phyloP scores from a whole-genome alignment of 2,113 vertebrate species.

The Cyphomyrus discorhynchus region DNA sequence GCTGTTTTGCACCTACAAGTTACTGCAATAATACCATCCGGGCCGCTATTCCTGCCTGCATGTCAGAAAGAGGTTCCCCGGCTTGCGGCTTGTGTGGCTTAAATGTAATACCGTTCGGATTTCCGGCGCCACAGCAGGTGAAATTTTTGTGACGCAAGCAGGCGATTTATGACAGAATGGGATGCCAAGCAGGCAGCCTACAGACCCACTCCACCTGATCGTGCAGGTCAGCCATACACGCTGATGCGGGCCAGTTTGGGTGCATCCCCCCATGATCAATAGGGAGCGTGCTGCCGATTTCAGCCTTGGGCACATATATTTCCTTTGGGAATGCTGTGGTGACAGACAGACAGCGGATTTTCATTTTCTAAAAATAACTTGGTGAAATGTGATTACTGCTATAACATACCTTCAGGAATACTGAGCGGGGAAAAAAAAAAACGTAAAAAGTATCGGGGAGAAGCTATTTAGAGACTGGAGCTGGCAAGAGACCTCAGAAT shows the following conservation, averaged over 20 bases:
- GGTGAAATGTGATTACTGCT: conserved; percentile 48
- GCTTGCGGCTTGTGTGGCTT: not conserved
- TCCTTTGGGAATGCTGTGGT: conserved; percentile 44
- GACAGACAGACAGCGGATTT: conserved; percentile 40
- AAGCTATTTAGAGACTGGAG: conserved; percentile 25
- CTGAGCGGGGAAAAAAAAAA: conserved; percentile 27
- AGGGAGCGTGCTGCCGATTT: conserved; percentile 46
- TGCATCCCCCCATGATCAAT: conserved; percentile 54
- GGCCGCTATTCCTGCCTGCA: no score
- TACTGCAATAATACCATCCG: not conserved
- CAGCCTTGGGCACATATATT: conserved; percentile 49
- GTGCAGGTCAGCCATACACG: no score
- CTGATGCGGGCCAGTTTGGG: conserved; percentile 39
- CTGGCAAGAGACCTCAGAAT: conserved; percentile 5
- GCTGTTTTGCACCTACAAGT: not conserved
- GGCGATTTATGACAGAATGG: not conserved
- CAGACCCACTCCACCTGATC: not conserved
- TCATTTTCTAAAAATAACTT: conserved; percentile 57
- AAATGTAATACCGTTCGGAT: not conserved
- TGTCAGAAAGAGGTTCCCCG: not conserved
- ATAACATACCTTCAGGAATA: conserved; percentile 29
- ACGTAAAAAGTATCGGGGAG: conserved; percentile 49
- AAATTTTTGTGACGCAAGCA: not conserved
- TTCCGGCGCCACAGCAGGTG: not conserved
- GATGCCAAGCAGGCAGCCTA: not conserved